Evolutionary conservation across 2,888 invertebrate species (phyloP).

Genomic region (Petrolisthes cinctipes): DNA sequence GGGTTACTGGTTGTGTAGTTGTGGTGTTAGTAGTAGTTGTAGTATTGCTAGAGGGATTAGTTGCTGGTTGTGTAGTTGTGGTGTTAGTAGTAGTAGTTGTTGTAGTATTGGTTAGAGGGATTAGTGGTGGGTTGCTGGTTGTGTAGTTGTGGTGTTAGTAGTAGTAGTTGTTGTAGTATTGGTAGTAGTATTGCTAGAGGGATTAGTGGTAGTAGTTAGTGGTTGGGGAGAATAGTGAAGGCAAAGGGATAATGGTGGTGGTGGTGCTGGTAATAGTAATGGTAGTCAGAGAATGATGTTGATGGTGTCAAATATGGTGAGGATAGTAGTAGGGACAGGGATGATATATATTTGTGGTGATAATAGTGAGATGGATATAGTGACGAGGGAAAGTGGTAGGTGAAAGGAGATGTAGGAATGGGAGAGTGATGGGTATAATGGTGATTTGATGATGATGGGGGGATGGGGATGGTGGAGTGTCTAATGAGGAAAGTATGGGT

Average conservation of each 20-base stretch:
- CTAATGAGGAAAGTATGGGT: too few relatives aligned
- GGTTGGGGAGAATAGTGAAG: not conserved
- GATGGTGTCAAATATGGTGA: not conserved
- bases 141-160: not conserved
- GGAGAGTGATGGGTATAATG: too few relatives aligned
- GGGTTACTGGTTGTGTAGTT: not conserved
- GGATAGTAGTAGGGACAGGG: not conserved
- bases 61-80: too few relatives aligned
- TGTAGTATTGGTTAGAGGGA: not conserved
- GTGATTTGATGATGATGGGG: too few relatives aligned
- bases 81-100: not conserved
- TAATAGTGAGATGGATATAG: too few relatives aligned
- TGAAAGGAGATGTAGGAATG: too few relatives aligned
- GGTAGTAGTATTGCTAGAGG: not conserved
- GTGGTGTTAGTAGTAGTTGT: conserved; percentile 4
- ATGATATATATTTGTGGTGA: too few relatives aligned
- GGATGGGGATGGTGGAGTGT: too few relatives aligned
- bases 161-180: not conserved
- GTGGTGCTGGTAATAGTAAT: not conserved
- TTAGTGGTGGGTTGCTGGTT: not conserved
- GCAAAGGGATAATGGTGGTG: conserved; percentile 5
- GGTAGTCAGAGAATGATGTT: too few relatives aligned
- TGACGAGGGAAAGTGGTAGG: too few relatives aligned
- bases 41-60: not conserved
- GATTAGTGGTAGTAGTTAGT: not conserved